Conservation (phyloP, 2,797 vertebrate species). For the Enteromius thamalakanensis region DNA sequence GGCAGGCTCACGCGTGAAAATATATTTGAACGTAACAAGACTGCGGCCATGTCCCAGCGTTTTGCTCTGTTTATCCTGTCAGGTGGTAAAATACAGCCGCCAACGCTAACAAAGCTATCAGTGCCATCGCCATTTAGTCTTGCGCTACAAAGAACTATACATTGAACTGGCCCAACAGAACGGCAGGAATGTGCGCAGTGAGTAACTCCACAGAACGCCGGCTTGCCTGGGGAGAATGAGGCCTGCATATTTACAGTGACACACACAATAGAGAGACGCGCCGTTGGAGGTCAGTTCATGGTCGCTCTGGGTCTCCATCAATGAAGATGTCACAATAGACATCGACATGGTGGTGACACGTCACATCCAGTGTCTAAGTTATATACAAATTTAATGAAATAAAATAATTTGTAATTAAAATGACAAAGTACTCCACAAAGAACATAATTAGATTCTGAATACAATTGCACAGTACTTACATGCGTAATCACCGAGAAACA, state of each 20-base stretch:
- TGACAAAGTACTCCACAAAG: neutral
- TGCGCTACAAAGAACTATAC: neutral
- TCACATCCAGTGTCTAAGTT: neutral
- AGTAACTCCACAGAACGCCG: constrained; percentile 61
- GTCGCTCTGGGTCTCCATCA: constrained; percentile 8
- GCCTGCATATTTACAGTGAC: constrained; percentile 49
- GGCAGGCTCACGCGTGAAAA: constrained; percentile 21
- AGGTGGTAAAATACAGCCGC: constrained; percentile 16
- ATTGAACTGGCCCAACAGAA: constrained; percentile 9
- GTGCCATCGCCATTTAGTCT: constrained; percentile 14
- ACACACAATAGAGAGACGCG: constrained; percentile 53
- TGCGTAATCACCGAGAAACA: neutral
- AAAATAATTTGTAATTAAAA: neutral
- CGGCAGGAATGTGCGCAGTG: constrained; percentile 63
- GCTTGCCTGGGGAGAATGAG: constrained; percentile 47
- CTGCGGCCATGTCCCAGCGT: neutral
- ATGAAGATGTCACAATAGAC: constrained; percentile 23
- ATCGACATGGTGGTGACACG: neutral
- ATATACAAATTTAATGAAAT: neutral
- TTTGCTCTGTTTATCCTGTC: constrained; percentile 21
- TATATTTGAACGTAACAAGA: neutral
- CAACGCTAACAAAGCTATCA: constrained; percentile 19
- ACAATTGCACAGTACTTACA: neutral
- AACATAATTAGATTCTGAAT: neutral
- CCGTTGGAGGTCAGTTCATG: constrained; percentile 46